Percentiles rank a stretch among this genome's conserved stretches.
These are phyloP conservation scores for Borostomias antarcticus DNA, from an alignment of 2,797 vertebrate species.

Conservation along the genomic window DNA sequence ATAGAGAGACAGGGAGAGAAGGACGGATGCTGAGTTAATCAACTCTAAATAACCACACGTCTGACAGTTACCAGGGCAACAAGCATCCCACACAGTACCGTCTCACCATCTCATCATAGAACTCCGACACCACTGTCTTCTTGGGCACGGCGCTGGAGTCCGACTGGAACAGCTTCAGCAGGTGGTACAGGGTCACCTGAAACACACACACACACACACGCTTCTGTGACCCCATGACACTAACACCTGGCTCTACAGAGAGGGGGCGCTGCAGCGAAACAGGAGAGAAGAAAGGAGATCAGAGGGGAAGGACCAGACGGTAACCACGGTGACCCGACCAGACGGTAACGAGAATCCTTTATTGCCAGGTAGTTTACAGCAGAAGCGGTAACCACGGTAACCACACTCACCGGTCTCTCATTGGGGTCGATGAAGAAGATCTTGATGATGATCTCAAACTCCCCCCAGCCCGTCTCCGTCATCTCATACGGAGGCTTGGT, in stretches of 20 bases:
- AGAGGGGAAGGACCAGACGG: background rate
- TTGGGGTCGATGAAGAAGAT: conserved; percentile 99
- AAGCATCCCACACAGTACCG: background rate
- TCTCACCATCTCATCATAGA: conserved; percentile 97
- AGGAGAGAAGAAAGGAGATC: too few relatives aligned
- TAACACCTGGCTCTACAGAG: too few relatives aligned
- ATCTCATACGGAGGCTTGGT: conserved; percentile 98
- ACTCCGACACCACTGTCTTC: conserved; percentile 97
- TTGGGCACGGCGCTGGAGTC: conserved; percentile 98
- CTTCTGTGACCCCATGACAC: background rate
- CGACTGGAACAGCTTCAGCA: conserved; percentile 96
- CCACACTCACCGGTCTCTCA: conserved; percentile 94
- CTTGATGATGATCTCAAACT: conserved; percentile 99
- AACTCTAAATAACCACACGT: background rate
- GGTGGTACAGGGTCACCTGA: conserved; percentile 96
- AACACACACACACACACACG: background rate
- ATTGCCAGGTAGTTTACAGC: too few relatives aligned
- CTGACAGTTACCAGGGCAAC: background rate
- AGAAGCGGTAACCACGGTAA: too few relatives aligned
- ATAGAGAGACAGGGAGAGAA: background rate
- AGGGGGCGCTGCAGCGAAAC: too few relatives aligned
- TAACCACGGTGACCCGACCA: too few relatives aligned
- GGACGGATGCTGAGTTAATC: too few relatives aligned
- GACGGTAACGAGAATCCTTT: too few relatives aligned
- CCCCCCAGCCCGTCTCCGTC: conserved; percentile 98